Base-by-base conservation (phyloP, 2,797 vertebrate genomes). In the Pachyuromys duprasi region DNA sequence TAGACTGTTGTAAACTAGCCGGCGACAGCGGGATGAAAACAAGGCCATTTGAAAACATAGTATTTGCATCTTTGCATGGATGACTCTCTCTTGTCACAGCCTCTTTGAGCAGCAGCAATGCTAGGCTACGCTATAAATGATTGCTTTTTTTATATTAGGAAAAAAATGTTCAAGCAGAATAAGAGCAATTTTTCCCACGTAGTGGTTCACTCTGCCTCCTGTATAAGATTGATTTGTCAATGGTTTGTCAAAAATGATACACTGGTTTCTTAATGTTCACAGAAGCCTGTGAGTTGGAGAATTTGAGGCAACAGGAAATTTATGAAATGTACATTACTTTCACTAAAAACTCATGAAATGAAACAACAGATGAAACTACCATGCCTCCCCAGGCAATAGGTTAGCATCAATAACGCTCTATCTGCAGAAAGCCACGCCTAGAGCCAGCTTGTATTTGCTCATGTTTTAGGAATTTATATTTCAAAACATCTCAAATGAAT, bases 271-370 rank as follows among this genome's bases (percentile, higher is more conserved):
- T 84, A 86, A 15, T 86, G 53, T 91, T 93, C 55, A 55, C 65
- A 90, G 22, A 83, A 36, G 33, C 60, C 72, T 94, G 91, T 91
- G 53, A 93, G 36, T 80, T 92, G n/a, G 63, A 86, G 76, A 90
- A 45, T 53, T 45, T 75, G 67, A 90, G 67, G 72, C 57, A 83
- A 3, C 3, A 20, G 39, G 22, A 88, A 91, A 5, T 86, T 96
- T 45, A 42, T 78, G 39, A 76, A 82, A 78, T 7, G 55, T 4
- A 22, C 26, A 62, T 5, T 6, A 36, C 4, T 42, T 20, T 24
- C 62, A 60, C 12, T 86, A 76, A 96, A 79, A 67, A 65, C 33
- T 75, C 45, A 26, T 0, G 36, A 36, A 76, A 3, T 42, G 26
- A 86, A 95, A 55, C 31, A 93, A n/a, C 22, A 67, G 60, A 28